Conservation (phyloP, 2,797 vertebrate species). For the Mormyrus proboscirostris region DNA sequence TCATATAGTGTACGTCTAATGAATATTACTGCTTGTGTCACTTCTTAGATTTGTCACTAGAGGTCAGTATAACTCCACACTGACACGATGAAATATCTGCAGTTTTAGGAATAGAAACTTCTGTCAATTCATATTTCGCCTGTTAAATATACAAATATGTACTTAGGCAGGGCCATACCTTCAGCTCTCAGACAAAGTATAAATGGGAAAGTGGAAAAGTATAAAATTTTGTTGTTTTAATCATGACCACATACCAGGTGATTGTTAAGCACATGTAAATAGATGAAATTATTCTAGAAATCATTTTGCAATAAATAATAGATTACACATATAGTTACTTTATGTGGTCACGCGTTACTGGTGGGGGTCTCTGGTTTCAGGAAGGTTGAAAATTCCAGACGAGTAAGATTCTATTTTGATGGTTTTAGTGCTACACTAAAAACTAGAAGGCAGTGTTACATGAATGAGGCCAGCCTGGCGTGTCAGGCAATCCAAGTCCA, state of each 20-base stretch:
- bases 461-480: background rate
- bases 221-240: background rate
- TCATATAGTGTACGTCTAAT: background rate
- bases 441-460: background rate
- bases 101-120: background rate
- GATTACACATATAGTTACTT: background rate
- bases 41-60: background rate
- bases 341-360: background rate
- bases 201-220: background rate
- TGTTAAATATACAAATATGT: background rate
- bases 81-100: background rate
- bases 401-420: background rate
- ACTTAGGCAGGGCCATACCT: background rate
- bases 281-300: background rate
- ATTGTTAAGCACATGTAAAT: background rate
- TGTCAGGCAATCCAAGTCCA: background rate
- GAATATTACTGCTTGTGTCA: background rate
- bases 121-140: background rate
- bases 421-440: background rate
- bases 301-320: background rate
- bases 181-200: background rate
- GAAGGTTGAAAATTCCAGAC: background rate
- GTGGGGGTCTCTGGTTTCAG: background rate
- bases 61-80: slow-evolving; percentile 3
- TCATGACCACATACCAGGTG: background rate